Evolutionary conservation across 2,113 vertebrate species (phyloP), one percentile per base, ranked within the genome.

Genomic region (Phaethornis superciliosus): DNA sequence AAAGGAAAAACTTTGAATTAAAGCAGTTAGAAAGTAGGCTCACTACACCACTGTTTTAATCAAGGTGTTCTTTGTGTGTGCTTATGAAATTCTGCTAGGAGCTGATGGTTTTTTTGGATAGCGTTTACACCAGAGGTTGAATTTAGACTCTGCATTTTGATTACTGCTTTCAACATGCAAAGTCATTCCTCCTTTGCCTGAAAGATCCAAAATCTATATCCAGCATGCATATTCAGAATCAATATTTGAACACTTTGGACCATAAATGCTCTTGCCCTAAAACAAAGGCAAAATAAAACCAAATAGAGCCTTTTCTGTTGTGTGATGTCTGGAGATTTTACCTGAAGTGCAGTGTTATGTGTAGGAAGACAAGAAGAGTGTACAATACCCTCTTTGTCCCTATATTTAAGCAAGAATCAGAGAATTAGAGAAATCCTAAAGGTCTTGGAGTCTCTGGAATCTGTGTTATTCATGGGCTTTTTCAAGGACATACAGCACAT

Each of bases 1-100:
- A 88, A 78, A 83, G 93, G 91, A 90, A 96, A 96, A 94, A 94
- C 72, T 96, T 95, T 91, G 95, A 96, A 96, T 96, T 95, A 97
- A 35, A 79, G 51, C 82, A 89, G 84, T 65, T 69, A 76, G 76
- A 40, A 77, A 94, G 71, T 26, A 63, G 94, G 81, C 37, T 92
- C 92, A 91, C 74, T 15, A 51, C 16, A 67, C 44, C 33, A 78
- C 71, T 83, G 58, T 44, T 95, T 94, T 68, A 78, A 51, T 67
- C 87, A 93, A 59, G 80, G 69, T 42, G 52, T 21, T 93, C 56
- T 60, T 85, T 32, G 54, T 0, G 1, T 65, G 81, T 56, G 54
- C 22, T 82, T 35, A 51, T 5, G 62, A 78, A 89, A 82, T 51
- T 64, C 65, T 81, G 40, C 63, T 47, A 78, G 82, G 26, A 84